Evolutionary conservation across 2,888 invertebrate species (phyloP).

Genomic region (Dione juno): DNA sequence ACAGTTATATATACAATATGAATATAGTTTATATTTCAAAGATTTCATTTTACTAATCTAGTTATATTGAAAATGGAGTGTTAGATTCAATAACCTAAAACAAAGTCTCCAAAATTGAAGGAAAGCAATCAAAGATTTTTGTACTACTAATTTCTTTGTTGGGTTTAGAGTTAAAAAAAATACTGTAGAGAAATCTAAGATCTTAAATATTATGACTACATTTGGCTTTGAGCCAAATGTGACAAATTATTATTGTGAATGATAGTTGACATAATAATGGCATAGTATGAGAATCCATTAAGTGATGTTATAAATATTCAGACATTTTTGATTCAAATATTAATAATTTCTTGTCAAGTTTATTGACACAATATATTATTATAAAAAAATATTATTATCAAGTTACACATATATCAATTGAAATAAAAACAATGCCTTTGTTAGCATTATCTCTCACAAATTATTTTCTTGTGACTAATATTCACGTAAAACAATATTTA

Average conservation of each 20-base stretch:
- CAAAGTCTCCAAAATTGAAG: too few relatives aligned
- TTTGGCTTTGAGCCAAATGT: constrained; percentile 25
- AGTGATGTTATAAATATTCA: not conserved
- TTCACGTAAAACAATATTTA: not conserved
- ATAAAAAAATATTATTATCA: not conserved
- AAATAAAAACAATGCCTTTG: not conserved
- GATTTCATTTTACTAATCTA: too few relatives aligned
- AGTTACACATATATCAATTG: not conserved
- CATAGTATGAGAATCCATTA: constrained; percentile 1
- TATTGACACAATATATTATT: too few relatives aligned
- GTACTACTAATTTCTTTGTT: too few relatives aligned
- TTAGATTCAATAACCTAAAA: too few relatives aligned
- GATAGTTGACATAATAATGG: constrained; percentile 16
- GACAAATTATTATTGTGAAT: constrained; percentile 5
- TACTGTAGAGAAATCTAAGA: not conserved
- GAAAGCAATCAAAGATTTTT: too few relatives aligned
- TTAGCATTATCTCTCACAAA: constrained; percentile 1
- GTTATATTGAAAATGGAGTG: too few relatives aligned
- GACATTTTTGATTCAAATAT: not conserved
- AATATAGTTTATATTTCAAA: too few relatives aligned
- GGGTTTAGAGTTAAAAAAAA: too few relatives aligned
- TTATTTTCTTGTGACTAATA: not conserved
- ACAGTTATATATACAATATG: too few relatives aligned
- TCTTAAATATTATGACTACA: constrained; percentile 5
- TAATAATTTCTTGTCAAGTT: too few relatives aligned